Conservation (phyloP, 2,113 vertebrate genomes). For the Anguilla rostrata region DNA sequence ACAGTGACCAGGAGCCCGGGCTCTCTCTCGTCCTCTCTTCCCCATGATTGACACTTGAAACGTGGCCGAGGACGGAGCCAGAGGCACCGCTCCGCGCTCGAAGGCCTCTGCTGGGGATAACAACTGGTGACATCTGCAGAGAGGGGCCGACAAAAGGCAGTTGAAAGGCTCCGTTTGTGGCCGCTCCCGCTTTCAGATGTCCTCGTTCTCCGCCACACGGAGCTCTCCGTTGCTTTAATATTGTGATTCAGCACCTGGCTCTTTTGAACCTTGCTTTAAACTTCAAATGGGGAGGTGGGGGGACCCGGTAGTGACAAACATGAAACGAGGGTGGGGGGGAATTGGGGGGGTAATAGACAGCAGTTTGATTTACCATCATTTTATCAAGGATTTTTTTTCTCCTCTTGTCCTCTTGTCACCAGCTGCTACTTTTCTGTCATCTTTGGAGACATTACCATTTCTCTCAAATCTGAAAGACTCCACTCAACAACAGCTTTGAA, state of each 20-base stretch:
- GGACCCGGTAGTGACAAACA: slow-evolving; percentile 83
- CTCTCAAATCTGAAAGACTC: slow-evolving; percentile 86
- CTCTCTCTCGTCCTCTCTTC: slow-evolving; percentile 50
- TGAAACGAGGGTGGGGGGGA: slow-evolving; percentile 71
- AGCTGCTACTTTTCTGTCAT: slow-evolving; percentile 89
- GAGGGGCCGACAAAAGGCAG: slow-evolving; percentile 87
- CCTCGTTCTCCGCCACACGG: slow-evolving; percentile 74
- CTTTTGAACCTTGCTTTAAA: slow-evolving; percentile 93
- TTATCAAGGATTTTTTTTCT: slow-evolving; percentile 76
- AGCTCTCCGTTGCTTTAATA: slow-evolving; percentile 87
- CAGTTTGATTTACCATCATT: slow-evolving; percentile 89
- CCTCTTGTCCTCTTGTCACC: slow-evolving; percentile 66
- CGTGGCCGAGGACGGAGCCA: slow-evolving; percentile 84
- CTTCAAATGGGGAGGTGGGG: slow-evolving; percentile 81
- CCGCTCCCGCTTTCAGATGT: slow-evolving; percentile 84
- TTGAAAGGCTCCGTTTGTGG: slow-evolving; percentile 89
- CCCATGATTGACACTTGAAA: slow-evolving; percentile 93
- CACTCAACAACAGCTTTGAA: slow-evolving; percentile 88
- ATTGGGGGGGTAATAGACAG: slow-evolving; percentile 65
- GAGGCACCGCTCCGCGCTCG: slow-evolving; percentile 84
- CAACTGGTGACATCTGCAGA: slow-evolving; percentile 91
- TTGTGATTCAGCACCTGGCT: slow-evolving; percentile 93
- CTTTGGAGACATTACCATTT: slow-evolving; percentile 88
- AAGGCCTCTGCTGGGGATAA: slow-evolving; percentile 85
- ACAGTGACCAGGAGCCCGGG: slow-evolving; percentile 87